Percentiles rank a stretch among this genome's conserved stretches.
Evolutionary conservation across 2,888 invertebrate genomes (phyloP).

Genomic region (Nephrotoma appendiculata): DNA sequence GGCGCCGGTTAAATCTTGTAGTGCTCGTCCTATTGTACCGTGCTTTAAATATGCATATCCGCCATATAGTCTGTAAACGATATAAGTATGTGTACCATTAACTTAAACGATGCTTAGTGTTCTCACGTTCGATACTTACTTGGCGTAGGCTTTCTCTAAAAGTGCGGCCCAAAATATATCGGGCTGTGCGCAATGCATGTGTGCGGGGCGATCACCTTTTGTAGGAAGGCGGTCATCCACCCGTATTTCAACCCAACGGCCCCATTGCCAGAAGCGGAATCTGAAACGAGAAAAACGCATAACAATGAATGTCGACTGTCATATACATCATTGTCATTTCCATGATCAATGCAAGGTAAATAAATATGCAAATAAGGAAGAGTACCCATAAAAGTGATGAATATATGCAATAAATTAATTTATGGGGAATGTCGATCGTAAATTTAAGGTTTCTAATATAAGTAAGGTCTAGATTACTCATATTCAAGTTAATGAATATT

Average conservation of each 20-base stretch:
- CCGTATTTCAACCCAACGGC: conserved; percentile 57
- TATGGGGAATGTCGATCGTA: no score
- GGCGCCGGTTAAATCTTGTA: conserved; percentile 60
- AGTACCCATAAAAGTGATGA: background rate
- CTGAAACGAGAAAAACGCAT: conserved; percentile 25
- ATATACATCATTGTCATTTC: no score
- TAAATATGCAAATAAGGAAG: no score
- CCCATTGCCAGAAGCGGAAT: conserved; percentile 69
- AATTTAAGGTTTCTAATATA: no score
- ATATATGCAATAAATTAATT: background rate
- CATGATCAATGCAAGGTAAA: no score
- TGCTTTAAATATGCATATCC: conserved; percentile 49
- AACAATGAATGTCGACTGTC: no score
- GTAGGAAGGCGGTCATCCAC: conserved; percentile 65
- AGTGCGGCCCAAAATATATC: conserved; percentile 63
- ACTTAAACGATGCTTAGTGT: background rate
- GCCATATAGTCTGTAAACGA: conserved; percentile 41
- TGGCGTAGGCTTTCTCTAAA: conserved; percentile 68
- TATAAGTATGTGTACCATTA: background rate
- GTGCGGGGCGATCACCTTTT: conserved; percentile 46
- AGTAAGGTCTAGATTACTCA: no score
- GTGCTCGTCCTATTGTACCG: conserved; percentile 49
- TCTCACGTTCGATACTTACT: conserved; percentile 35
- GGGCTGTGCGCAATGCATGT: conserved; percentile 35
- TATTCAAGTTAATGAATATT: no score